These are phyloP conservation scores for Neosalanx taihuensis DNA, from an alignment of 2,797 vertebrate genomes.

Conservation along the genomic window DNA sequence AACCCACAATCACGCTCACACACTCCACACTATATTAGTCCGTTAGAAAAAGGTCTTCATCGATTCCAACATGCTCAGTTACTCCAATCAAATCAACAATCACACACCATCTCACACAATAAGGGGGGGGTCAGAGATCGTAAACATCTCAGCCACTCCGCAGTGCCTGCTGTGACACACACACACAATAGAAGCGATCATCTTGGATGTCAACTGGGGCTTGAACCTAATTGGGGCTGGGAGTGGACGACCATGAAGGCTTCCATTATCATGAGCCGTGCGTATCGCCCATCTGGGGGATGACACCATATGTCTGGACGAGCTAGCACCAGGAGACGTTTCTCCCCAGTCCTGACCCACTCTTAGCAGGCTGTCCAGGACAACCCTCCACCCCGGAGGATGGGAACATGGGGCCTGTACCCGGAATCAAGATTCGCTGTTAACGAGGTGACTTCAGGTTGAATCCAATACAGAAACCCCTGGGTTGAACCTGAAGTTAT, in stretches of 20 bases:
- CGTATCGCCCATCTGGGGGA: not conserved
- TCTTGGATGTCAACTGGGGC: conserved; percentile 3
- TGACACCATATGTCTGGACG: conserved; percentile 3
- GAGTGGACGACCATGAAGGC: not conserved
- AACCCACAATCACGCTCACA: not conserved
- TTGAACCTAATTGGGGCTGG: conserved; percentile 3
- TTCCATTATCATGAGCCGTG: not conserved
- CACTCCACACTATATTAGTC: not conserved
- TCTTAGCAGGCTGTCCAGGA: too few species aligned
- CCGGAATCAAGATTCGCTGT: too few species aligned
- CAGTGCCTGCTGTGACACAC: not conserved
- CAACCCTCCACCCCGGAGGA: too few species aligned
- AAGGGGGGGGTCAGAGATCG: not conserved
- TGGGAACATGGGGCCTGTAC: too few species aligned
- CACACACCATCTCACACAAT: conserved; percentile 1
- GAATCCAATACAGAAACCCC: too few species aligned
- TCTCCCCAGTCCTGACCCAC: too few species aligned
- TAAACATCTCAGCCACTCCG: not conserved
- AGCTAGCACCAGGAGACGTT: not conserved
- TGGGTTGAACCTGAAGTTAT: too few species aligned
- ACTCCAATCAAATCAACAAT: not conserved
- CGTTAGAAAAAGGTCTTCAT: conserved; percentile 2
- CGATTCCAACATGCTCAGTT: conserved; percentile 12
- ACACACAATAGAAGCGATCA: not conserved
- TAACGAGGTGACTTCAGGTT: too few species aligned